Percentiles rank a stretch among this genome's conserved stretches.
These are phyloP conservation scores for Bombus cullumanus DNA, from an alignment of 1,140 invertebrate genomes.

Conservation along the genomic window DNA sequence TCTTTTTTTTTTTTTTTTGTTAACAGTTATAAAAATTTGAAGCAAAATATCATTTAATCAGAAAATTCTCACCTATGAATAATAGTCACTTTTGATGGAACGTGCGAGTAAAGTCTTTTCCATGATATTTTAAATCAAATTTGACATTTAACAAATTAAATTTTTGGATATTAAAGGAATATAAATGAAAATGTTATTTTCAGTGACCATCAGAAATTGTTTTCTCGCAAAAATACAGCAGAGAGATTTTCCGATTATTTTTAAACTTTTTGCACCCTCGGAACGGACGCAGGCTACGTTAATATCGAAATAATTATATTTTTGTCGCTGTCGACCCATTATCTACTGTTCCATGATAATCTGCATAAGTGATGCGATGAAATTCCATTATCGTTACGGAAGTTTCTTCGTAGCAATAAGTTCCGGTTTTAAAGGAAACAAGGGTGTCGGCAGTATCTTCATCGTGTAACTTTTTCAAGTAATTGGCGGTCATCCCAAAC, in stretches of 20 bases:
- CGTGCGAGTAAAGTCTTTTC: neutral
- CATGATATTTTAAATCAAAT: neutral
- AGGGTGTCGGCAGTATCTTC: neutral
- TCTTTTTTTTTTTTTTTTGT: no score
- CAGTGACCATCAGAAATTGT: neutral
- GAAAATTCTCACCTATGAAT: neutral
- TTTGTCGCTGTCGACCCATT: neutral
- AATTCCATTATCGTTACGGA: slow-evolving; percentile 26
- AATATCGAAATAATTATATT: slow-evolving; percentile 1
- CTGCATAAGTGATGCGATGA: neutral
- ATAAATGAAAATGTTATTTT: neutral
- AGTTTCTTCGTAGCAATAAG: neutral
- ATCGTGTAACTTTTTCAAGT: neutral
- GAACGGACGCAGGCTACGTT: neutral
- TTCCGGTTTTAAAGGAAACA: slow-evolving; percentile 6
- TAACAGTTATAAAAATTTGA: neutral
- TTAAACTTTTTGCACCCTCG: neutral
- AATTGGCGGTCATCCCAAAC: neutral
- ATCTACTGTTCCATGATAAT: neutral
- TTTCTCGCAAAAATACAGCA: neutral
- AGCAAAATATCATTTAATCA: neutral
- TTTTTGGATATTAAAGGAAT: neutral
- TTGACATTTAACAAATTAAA: neutral
- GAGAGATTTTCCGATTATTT: neutral
- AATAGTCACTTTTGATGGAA: no score